Percentiles rank a stretch among this genome's conserved stretches.
These are phyloP conservation scores for Sesamia nonagrioides DNA, from an alignment of 1,140 invertebrate genomes.

Conservation along the genomic window DNA sequence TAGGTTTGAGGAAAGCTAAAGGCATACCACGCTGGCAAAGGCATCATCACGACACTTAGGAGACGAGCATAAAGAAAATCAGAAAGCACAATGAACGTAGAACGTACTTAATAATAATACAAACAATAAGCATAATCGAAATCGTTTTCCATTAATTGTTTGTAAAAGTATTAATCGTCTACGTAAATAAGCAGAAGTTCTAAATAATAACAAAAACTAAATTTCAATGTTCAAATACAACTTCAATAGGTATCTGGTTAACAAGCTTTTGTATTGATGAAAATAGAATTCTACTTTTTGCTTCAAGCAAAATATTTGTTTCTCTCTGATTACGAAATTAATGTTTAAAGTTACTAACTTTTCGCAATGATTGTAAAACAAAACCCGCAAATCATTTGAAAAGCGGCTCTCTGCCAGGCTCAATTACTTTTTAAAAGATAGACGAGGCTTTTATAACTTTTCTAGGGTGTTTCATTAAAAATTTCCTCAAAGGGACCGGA, in stretches of 20 bases:
- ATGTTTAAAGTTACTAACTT: slow-evolving; percentile 54
- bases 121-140: neutral
- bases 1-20: too few relatives aligned
- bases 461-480: slow-evolving; percentile 80
- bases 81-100: too few relatives aligned
- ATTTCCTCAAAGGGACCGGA: slow-evolving; percentile 72
- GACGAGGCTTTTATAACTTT: slow-evolving; percentile 74
- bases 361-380: slow-evolving; percentile 61
- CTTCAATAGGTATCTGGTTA: neutral
- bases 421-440: slow-evolving; percentile 80
- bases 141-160: neutral
- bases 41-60: too few relatives aligned
- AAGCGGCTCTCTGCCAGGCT: slow-evolving; percentile 60
- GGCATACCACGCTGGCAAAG: too few relatives aligned
- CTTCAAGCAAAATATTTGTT: slow-evolving; percentile 47
- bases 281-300: slow-evolving; percentile 41
- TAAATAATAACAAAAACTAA: slow-evolving; percentile 19
- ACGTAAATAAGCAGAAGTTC: neutral
- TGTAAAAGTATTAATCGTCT: neutral
- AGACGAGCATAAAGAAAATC: too few relatives aligned
- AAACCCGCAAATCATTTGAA: slow-evolving; percentile 58
- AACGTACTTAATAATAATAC: neutral
- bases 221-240: slow-evolving; percentile 4
- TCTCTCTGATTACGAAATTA: slow-evolving; percentile 50
- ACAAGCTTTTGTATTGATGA: slow-evolving; percentile 40